A percentile compares a stretch with the other conserved stretches of the same genome.
Evolutionary conservation across 1,140 invertebrate genomes (phyloP).

Genomic region (Drosophila burlai): DNA sequence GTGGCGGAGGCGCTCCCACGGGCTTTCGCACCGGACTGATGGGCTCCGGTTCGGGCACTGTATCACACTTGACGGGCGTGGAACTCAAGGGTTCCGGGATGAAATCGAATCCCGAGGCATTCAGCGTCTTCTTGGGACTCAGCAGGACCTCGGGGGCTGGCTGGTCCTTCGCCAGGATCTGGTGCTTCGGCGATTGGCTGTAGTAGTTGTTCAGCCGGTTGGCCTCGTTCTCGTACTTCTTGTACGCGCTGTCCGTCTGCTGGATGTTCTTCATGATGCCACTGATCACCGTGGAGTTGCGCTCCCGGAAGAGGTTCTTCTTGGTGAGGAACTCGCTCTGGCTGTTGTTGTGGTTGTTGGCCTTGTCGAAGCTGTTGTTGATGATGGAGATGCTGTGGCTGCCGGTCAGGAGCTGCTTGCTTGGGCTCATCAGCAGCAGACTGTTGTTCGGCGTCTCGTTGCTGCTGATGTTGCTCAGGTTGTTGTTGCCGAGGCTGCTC

Average conservation of each 20-base stretch:
- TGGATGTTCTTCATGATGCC: slow-evolving; percentile 84
- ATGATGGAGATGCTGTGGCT: slow-evolving; percentile 84
- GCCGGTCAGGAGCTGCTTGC: slow-evolving; percentile 73
- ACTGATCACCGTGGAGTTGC: slow-evolving; percentile 82
- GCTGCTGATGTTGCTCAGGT: slow-evolving; percentile 52
- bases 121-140: slow-evolving; percentile 75
- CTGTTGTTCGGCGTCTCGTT: slow-evolving; percentile 78
- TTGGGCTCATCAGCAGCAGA: slow-evolving; percentile 75
- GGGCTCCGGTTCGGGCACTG: slow-evolving; percentile 49
- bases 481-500: slow-evolving; percentile 47
- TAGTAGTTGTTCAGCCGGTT: slow-evolving; percentile 83
- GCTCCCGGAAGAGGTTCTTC: slow-evolving; percentile 82
- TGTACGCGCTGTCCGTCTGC: slow-evolving; percentile 73
- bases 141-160: slow-evolving; percentile 46
- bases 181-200: slow-evolving; percentile 75
- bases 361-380: slow-evolving; percentile 80
- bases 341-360: slow-evolving; percentile 65
- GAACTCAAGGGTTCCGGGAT: slow-evolving; percentile 22
- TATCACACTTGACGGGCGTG: slow-evolving; percentile 59
- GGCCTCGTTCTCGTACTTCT: slow-evolving; percentile 83
- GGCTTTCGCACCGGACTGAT: slow-evolving; percentile 68
- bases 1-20: slow-evolving; percentile 46
- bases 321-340: slow-evolving; percentile 83
- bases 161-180: slow-evolving; percentile 24
- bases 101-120: slow-evolving; percentile 71